Evolutionary conservation across 1,140 invertebrate genomes (phyloP).

Genomic region (Hyphantria cunea): DNA sequence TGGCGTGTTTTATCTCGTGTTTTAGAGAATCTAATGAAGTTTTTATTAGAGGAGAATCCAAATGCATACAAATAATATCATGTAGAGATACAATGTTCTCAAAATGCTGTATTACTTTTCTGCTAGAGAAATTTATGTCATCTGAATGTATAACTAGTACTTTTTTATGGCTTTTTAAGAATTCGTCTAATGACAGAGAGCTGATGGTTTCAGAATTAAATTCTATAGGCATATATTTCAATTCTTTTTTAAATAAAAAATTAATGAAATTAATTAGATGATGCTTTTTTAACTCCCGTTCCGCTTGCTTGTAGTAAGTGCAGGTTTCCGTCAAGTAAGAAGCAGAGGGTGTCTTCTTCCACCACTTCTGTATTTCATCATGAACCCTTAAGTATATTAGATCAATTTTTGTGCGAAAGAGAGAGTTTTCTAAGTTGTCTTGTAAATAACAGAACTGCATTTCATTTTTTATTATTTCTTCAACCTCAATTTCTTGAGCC

Average conservation of each 20-base stretch:
- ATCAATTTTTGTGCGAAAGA: conserved; percentile 27
- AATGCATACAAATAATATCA: conserved; percentile 26
- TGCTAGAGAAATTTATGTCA: conserved; percentile 9
- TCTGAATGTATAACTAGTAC: conserved; percentile 17
- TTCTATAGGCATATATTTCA: conserved; percentile 17
- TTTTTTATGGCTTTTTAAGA: conserved; percentile 1
- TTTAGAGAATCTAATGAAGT: conserved; percentile 11
- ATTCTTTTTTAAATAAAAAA: conserved; percentile 17
- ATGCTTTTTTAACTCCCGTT: conserved; percentile 21
- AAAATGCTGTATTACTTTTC: conserved; percentile 29
- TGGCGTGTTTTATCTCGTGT: neutral
- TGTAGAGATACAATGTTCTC: conserved; percentile 1
- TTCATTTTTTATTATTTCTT: conserved; percentile 27
- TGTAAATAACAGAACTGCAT: conserved; percentile 22
- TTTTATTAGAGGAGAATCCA: conserved; percentile 18
- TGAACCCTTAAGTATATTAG: conserved; percentile 30
- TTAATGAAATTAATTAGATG: conserved; percentile 29
- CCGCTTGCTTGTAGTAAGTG: conserved; percentile 14
- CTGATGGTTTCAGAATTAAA: conserved; percentile 4
- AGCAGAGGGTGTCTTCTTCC: conserved; percentile 19
- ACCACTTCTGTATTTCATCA: conserved; percentile 37
- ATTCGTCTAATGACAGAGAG: conserved; percentile 2
- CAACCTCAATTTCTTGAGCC: conserved; percentile 21
- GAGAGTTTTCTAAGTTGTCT: conserved; percentile 4
- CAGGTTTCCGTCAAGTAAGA: conserved; percentile 28